Evolutionary conservation across 2,113 vertebrate species (phyloP).

Genomic region (Aegotheles bennettii): DNA sequence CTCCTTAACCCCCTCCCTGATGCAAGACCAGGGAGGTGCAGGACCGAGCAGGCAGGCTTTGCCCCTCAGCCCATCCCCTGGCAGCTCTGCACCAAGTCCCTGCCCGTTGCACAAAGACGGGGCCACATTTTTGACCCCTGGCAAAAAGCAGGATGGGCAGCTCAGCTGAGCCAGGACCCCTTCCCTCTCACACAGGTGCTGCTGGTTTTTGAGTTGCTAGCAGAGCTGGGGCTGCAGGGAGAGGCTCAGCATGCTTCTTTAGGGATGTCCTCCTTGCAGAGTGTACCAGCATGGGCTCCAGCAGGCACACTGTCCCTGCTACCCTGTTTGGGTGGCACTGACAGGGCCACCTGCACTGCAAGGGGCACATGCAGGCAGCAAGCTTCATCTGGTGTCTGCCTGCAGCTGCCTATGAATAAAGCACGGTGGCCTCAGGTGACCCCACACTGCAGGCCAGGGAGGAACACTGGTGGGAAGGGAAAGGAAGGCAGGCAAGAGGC

Average conservation of each 20-base stretch:
- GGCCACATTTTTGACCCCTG: neutral
- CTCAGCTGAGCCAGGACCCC: neutral
- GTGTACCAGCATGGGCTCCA: neutral
- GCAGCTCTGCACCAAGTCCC: neutral
- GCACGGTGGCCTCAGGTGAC: neutral
- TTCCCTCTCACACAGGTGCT: neutral
- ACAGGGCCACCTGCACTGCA: neutral
- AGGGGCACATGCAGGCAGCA: neutral
- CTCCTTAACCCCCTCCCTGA: neutral
- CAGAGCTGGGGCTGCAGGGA: neutral
- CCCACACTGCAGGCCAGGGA: neutral
- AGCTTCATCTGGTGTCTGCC: neutral
- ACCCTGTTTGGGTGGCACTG: neutral
- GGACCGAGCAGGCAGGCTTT: neutral
- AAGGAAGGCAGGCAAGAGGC: neutral
- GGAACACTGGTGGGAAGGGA: neutral
- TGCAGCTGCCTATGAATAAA: neutral
- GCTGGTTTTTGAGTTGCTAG: neutral
- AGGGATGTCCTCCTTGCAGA: neutral
- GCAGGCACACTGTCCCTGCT: neutral
- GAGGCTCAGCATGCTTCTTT: neutral
- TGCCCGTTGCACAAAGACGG: neutral
- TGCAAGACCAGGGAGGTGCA: too few relatives aligned
- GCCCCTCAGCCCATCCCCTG: neutral
- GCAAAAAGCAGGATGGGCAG: neutral